A percentile compares a stretch with the other conserved stretches of the same genome.
Conservation (phyloP, 2,888 invertebrate genomes). For the Pomacea canaliculata region DNA sequence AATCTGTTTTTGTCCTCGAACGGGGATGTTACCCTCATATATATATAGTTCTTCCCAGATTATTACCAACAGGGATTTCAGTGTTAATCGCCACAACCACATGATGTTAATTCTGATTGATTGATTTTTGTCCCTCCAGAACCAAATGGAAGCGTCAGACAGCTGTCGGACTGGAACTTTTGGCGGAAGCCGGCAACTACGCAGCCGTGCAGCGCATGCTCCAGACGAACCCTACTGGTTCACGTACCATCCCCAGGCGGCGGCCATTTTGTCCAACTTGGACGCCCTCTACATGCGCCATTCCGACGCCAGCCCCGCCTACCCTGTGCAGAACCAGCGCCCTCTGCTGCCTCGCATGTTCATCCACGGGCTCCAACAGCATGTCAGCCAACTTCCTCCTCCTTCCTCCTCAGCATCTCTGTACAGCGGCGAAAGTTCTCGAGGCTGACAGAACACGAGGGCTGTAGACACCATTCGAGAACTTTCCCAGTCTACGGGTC, state of each 20-base stretch:
- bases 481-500: no score
- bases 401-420: slow-evolving; percentile 40
- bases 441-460: slow-evolving; percentile 20
- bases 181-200: slow-evolving; percentile 97
- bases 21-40: no score
- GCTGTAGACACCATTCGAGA: background rate
- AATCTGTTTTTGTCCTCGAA: no score
- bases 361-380: slow-evolving; percentile 59
- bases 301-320: slow-evolving; percentile 37
- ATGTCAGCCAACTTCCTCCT: slow-evolving; percentile 54
- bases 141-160: slow-evolving; percentile 99
- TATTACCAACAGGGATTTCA: no score
- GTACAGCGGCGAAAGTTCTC: slow-evolving; percentile 51
- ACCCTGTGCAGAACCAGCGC: slow-evolving; percentile 42
- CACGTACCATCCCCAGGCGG: slow-evolving; percentile 64
- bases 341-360: slow-evolving; percentile 66
- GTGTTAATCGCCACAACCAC: no score
- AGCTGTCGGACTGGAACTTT: slow-evolving; percentile 94
- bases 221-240: slow-evolving; percentile 70
- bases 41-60: no score
- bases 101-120: background rate
- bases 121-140: slow-evolving; percentile 72
- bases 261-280: slow-evolving; percentile 57
- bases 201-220: slow-evolving; percentile 95
- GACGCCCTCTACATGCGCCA: slow-evolving; percentile 61